Base-by-base conservation (phyloP, 2,113 vertebrate species). In the Copsychus sechellarum region DNA sequence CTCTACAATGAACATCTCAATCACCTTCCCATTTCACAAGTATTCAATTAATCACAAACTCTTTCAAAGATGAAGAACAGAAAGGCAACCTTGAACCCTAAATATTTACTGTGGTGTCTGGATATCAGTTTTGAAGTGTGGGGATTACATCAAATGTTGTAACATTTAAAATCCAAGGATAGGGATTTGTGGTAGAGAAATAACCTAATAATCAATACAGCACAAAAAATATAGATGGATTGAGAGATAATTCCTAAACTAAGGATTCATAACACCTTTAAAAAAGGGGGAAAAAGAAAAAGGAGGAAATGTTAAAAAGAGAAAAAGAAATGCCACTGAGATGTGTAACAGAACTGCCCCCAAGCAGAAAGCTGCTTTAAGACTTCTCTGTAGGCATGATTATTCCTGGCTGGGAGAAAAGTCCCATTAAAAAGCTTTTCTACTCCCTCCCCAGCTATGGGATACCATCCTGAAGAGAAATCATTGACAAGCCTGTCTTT, bases 391-490 rank as follows among this genome's bases (percentile, higher is more conserved):
- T 70, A 57, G 58, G 54, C 51, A 78, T 54, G 70, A 87, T 91
- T 91, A 90, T 88, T 83, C 38, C 78, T 87, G 60, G 11, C 73
- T 80, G 66, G 42, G 66, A 94, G 66, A 95, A 93, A 72, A 87
- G 16, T 21, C 15, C 70, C 33, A 62, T 93, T 91, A 91, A 91
- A 91, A 88, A 94, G 14, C 38, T 58, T 66, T 82, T 85, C 54
- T 79, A 19, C 56, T 92, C 72, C 38, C 45, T 88, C 19, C 58
- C 38, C 28, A 66, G 58, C 76, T 80, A 67, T 69, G 38, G 90
- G 67, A 89, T 64, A 94, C 40, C 33, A 70, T 73, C 50, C 62
- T 95, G 87, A 85, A 77, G 50, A 89, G 67, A 95, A 95, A 87
- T 66, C 62, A 76, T 73, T 90, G 84, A 73, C 79, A 86, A 80